A percentile compares a stretch with the other conserved stretches of the same genome.
These are phyloP conservation scores for Bombus consobrinus DNA, from an alignment of 1,140 invertebrate species.

Conservation along the genomic window DNA sequence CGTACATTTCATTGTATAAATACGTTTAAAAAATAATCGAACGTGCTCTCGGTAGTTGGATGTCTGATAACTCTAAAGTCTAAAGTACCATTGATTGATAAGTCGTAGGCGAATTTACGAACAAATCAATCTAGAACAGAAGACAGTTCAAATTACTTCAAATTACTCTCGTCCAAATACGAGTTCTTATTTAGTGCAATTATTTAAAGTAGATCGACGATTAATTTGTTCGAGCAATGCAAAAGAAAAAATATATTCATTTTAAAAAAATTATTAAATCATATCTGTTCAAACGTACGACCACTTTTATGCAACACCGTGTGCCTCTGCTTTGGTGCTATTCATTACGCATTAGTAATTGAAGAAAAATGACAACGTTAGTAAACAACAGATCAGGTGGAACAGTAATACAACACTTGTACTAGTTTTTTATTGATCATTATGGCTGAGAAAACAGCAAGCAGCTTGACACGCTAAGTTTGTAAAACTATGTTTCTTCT, in stretches of 20 bases:
- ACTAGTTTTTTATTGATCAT: not conserved
- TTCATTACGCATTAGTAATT: not conserved
- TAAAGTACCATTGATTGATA: too few relatives aligned
- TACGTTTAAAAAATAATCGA: not conserved
- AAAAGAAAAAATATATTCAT: too few relatives aligned
- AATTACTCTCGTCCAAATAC: not conserved
- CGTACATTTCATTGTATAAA: too few relatives aligned
- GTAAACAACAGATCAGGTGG: not conserved
- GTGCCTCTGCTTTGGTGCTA: not conserved
- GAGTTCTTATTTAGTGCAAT: not conserved
- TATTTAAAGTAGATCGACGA: not conserved
- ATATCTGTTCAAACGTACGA: not conserved
- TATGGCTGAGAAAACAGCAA: not conserved
- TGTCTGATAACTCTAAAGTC: not conserved
- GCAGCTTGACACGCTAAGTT: not conserved
- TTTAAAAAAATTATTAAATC: not conserved
- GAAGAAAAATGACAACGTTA: not conserved
- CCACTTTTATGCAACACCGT: too few relatives aligned
- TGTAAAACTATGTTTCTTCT: not conserved
- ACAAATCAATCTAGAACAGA: not conserved
- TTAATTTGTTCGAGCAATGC: not conserved
- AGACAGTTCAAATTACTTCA: not conserved
- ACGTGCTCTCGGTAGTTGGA: not conserved
- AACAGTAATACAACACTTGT: not conserved
- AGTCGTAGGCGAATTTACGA: not conserved